Percentiles rank a stretch among this genome's conserved stretches.
Evolutionary conservation across 2,888 invertebrate species (phyloP).

Genomic region (Pollenia angustigena): DNA sequence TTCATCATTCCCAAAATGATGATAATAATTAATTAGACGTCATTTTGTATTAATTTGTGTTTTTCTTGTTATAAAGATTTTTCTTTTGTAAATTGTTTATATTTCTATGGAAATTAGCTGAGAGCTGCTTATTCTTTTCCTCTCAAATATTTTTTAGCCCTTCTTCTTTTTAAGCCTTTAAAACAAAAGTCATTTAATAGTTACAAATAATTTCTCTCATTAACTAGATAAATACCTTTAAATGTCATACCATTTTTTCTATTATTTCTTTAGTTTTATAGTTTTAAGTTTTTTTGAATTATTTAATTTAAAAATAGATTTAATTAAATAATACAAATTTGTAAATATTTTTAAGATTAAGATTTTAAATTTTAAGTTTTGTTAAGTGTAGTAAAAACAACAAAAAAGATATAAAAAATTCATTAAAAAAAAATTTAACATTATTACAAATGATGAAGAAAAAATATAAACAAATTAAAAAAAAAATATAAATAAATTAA

Average conservation of each 20-base stretch:
- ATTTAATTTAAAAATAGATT: background rate
- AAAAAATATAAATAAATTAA: constrained; percentile 24
- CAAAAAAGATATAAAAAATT: constrained; percentile 20
- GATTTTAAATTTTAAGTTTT: constrained; percentile 46
- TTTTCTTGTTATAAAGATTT: background rate
- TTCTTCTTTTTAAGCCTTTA: background rate
- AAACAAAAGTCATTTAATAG: constrained; percentile 1
- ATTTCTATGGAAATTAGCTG: background rate
- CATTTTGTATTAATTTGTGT: constrained; percentile 19
- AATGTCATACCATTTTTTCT: constrained; percentile 5
- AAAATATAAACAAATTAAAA: constrained; percentile 57
- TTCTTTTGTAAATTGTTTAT: constrained; percentile 37
- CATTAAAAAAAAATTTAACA: constrained; percentile 4
- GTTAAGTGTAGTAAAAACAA: constrained; percentile 51
- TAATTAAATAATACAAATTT: constrained; percentile 23
- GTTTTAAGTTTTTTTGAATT: constrained; percentile 2
- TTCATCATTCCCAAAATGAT: constrained; percentile 5
- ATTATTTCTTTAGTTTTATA: constrained; percentile 42
- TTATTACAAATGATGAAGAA: constrained; percentile 38
- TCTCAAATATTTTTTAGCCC: background rate
- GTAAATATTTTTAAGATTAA: constrained; percentile 55
- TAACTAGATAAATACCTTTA: constrained; percentile 37
- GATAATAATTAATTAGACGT: constrained; percentile 27
- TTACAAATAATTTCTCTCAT: constrained; percentile 10
- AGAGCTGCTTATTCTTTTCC: background rate